phyloP scores from a whole-genome alignment of 2,888 invertebrate species.

The Hedychridium roseum region DNA sequence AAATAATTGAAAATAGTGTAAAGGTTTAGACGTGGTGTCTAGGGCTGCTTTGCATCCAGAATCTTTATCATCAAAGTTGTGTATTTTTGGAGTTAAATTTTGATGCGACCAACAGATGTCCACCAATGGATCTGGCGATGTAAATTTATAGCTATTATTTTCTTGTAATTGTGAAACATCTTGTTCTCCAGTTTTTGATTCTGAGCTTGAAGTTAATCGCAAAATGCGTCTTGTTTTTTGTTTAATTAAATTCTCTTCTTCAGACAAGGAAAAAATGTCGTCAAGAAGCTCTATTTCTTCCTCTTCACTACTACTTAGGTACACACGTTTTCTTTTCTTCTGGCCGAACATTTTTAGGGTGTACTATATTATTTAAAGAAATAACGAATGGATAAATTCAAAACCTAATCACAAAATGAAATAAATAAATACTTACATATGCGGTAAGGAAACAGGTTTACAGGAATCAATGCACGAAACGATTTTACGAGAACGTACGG shows the following conservation, averaged over 20 bases:
- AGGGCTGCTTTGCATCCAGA: not conserved
- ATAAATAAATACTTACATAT: constrained; percentile 13
- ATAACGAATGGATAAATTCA: constrained; percentile 13
- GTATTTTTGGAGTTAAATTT: not conserved
- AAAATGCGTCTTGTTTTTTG: too few relatives aligned
- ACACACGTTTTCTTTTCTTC: too few relatives aligned
- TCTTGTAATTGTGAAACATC: too few relatives aligned
- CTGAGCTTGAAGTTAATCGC: too few relatives aligned
- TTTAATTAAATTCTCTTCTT: too few relatives aligned
- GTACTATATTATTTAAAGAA: constrained; percentile 4
- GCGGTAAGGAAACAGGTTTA: constrained; percentile 11
- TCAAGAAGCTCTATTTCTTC: too few relatives aligned
- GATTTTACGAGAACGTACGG: constrained; percentile 7
- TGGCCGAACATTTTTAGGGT: constrained; percentile 7
- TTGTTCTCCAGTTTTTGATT: too few relatives aligned
- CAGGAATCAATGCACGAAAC: constrained; percentile 5
- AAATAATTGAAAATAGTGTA: constrained; percentile 11
- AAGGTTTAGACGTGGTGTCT: not conserved
- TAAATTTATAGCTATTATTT: too few relatives aligned
- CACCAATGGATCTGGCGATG: too few relatives aligned
- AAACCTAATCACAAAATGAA: constrained; percentile 10
- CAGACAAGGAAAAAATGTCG: too few relatives aligned
- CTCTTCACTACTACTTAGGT: too few relatives aligned
- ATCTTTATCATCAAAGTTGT: not conserved
- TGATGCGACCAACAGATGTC: too few relatives aligned